Evolutionary conservation across 2,113 vertebrate species (phyloP).

Genomic region (Ochotona curzoniae): DNA sequence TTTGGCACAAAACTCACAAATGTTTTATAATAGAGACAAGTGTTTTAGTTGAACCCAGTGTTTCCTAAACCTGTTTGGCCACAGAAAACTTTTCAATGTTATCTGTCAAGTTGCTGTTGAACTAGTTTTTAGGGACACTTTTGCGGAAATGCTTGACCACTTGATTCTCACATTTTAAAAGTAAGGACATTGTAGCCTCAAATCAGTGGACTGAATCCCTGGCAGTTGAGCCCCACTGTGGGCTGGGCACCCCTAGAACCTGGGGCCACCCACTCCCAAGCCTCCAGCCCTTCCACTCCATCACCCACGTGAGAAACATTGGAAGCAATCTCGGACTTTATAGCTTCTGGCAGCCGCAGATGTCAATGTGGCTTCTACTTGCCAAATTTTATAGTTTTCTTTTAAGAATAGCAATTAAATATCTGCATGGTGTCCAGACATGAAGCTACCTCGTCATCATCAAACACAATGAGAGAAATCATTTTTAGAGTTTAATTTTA

Average conservation of each 20-base stretch:
- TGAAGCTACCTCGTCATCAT: not conserved
- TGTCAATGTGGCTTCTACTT: slow-evolving; percentile 1
- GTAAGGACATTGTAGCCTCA: not conserved
- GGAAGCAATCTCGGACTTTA: not conserved
- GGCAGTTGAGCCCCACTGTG: not conserved
- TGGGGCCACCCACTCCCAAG: accelerated
- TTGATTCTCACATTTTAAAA: not conserved
- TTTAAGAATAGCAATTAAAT: not conserved
- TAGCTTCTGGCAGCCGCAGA: not conserved
- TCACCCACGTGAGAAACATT: not conserved
- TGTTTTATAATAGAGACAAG: not conserved
- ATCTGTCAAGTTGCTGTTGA: slow-evolving; percentile 2
- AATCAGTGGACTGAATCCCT: not conserved
- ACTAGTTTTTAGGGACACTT: slow-evolving; percentile 1
- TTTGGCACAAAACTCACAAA: slow-evolving; percentile 8
- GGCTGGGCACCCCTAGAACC: not conserved
- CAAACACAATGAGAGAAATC: slow-evolving; percentile 27
- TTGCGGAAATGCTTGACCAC: not conserved
- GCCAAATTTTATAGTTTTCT: not conserved
- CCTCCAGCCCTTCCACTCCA: too few relatives aligned
- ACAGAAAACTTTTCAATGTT: not conserved
- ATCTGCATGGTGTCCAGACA: not conserved
- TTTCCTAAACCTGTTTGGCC: not conserved
- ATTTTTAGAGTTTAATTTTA: slow-evolving; percentile 24
- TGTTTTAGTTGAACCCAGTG: slow-evolving; percentile 8